A percentile compares a stretch with the other conserved stretches of the same genome.
phyloP scores from a whole-genome alignment of 2,113 vertebrate species.

The Dinomys branickii region DNA sequence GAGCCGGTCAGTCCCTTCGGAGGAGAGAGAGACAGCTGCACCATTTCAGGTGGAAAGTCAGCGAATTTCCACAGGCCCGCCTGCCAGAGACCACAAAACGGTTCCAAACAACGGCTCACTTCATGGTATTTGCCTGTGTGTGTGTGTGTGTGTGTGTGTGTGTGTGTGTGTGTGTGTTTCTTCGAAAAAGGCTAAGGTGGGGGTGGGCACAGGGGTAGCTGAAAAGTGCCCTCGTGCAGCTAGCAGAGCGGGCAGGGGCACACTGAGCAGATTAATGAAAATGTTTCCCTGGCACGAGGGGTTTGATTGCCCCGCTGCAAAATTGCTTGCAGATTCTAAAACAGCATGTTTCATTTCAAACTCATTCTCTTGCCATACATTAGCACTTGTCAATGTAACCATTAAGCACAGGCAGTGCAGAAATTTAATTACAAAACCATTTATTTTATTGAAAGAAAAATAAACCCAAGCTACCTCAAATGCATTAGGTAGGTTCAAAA shows the following conservation, averaged over 20 bases:
- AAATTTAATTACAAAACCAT: slow-evolving; percentile 98
- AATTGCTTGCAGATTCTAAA: slow-evolving; percentile 95
- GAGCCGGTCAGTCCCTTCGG: slow-evolving; percentile 88
- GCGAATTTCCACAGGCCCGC: slow-evolving; percentile 91
- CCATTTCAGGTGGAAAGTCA: slow-evolving; percentile 94
- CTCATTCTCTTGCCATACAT: slow-evolving; percentile 94
- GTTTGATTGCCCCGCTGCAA: slow-evolving; percentile 90
- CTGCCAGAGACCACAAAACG: slow-evolving; percentile 95
- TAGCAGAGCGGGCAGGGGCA: slow-evolving; percentile 88
- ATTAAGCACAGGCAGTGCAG: slow-evolving; percentile 94
- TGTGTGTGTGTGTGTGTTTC: neutral
- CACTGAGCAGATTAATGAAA: slow-evolving; percentile 94
- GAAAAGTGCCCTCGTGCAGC: slow-evolving; percentile 86
- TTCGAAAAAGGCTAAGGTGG: slow-evolving; percentile 34
- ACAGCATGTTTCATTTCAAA: slow-evolving; percentile 96
- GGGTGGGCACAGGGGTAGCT: slow-evolving; percentile 7
- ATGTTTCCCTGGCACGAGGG: slow-evolving; percentile 91
- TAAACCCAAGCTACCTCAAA: slow-evolving; percentile 95
- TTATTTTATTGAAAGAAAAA: slow-evolving; percentile 99
- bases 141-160: neutral
- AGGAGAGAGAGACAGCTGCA: slow-evolving; percentile 95
- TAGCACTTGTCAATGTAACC: slow-evolving; percentile 97
- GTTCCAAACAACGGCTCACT: slow-evolving; percentile 94
- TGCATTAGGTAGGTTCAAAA: slow-evolving; percentile 96
- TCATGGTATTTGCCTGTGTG: slow-evolving; percentile 89